Conservation (phyloP, 2,113 vertebrate species). For the Cyanistes caeruleus region DNA sequence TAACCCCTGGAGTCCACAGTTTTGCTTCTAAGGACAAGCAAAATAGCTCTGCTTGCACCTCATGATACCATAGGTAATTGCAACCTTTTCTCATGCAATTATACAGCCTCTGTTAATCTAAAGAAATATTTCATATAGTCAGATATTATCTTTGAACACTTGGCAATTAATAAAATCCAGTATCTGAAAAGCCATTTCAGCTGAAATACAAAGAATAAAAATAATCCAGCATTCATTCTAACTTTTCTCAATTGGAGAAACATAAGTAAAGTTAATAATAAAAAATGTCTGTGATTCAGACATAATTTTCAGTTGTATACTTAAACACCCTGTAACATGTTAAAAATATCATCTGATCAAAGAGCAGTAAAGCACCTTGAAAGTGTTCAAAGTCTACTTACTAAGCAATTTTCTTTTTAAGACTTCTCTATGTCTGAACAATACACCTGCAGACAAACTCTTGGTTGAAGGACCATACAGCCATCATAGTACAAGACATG, state of each 20-base stretch:
- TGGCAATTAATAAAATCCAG: not conserved
- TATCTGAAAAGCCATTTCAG: not conserved
- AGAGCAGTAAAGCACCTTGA: not conserved
- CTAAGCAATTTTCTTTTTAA: not conserved
- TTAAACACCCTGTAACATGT: not conserved
- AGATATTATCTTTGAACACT: not conserved
- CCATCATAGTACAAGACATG: not conserved
- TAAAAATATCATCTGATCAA: not conserved
- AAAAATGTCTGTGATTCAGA: not conserved
- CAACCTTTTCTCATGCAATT: not conserved
- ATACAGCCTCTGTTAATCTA: not conserved
- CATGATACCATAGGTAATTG: not conserved
- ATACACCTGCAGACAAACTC: not conserved
- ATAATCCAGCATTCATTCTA: not conserved
- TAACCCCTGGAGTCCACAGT: not conserved
- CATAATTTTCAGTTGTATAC: not conserved
- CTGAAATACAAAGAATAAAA: not conserved
- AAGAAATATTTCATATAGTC: not conserved
- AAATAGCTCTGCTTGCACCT: not conserved
- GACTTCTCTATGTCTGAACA: not conserved
- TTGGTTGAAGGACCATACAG: not conserved
- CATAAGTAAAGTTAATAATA: not conserved
- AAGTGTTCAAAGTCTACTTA: not conserved
- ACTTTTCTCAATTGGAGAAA: not conserved
- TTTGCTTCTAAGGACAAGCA: not conserved